phyloP scores from a whole-genome alignment of 2,888 invertebrate genomes.

The Ametastegia equiseti region DNA sequence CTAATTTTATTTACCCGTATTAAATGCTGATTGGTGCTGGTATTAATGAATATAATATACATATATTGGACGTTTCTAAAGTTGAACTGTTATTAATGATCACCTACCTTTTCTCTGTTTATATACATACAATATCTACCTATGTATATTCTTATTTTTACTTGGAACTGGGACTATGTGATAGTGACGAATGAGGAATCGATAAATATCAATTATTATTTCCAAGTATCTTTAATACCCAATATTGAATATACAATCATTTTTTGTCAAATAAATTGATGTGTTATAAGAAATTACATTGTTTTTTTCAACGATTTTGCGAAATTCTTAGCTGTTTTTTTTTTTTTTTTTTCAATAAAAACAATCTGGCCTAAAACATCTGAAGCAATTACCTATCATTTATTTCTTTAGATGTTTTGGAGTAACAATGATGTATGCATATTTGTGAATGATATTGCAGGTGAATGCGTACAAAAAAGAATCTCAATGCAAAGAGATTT shows the following conservation, averaged over 20 bases:
- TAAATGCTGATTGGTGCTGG: slow-evolving; percentile 74
- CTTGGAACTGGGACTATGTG: not conserved
- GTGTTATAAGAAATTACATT: not conserved
- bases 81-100: not conserved
- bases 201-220: not conserved
- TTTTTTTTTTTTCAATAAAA: not conserved
- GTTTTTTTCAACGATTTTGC: not conserved
- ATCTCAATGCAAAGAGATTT: no score
- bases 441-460: not conserved
- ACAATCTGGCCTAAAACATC: not conserved
- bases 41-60: no score
- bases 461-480: slow-evolving; percentile 12
- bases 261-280: slow-evolving; percentile 26
- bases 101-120: slow-evolving; percentile 10
- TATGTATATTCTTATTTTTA: no score
- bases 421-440: not conserved
- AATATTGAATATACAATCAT: slow-evolving; percentile 7
- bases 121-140: not conserved
- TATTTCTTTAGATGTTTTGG: slow-evolving; percentile 1
- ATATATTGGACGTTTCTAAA: slow-evolving; percentile 38
- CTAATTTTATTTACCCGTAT: slow-evolving; percentile 64
- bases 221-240: not conserved
- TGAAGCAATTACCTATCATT: not conserved
- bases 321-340: not conserved
- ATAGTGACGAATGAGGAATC: not conserved